These are phyloP conservation scores for Drosophila bunnanda DNA, from an alignment of 2,888 invertebrate genomes.

Conservation along the genomic window DNA sequence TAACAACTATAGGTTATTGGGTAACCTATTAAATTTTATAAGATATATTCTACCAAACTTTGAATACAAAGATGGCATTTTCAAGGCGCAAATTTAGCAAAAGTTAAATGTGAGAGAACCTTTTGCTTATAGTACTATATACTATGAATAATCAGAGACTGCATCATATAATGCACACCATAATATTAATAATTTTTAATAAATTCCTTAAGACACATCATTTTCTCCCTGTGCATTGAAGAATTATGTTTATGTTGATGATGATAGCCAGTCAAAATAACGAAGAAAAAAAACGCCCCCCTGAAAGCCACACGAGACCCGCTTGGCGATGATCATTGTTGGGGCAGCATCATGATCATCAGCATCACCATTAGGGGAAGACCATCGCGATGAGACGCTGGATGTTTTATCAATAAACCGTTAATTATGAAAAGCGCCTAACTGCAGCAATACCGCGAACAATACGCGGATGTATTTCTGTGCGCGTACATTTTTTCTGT, in stretches of 20 bases:
- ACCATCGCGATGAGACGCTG: slow-evolving; percentile 48
- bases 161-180: not conserved
- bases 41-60: not conserved
- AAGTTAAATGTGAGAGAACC: no score
- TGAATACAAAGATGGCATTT: not conserved
- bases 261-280: slow-evolving; percentile 44
- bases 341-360: slow-evolving; percentile 7
- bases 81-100: not conserved
- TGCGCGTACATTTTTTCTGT: slow-evolving; percentile 3
- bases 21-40: no score
- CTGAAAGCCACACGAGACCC: slow-evolving; percentile 53
- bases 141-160: not conserved
- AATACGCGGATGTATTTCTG: slow-evolving; percentile 75
- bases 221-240: slow-evolving; percentile 25
- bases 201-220: accelerated
- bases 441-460: slow-evolving; percentile 64
- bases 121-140: not conserved
- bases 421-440: slow-evolving; percentile 70
- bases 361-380: slow-evolving; percentile 10
- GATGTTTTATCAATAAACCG: slow-evolving; percentile 76
- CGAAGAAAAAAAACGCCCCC: slow-evolving; percentile 44
- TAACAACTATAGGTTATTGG: no score
- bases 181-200: not conserved
- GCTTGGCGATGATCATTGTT: slow-evolving; percentile 8
- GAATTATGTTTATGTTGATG: slow-evolving; percentile 77